These are phyloP conservation scores for Oreochromis spilurus DNA, from an alignment of 2,113 vertebrate species.

Conservation along the genomic window DNA sequence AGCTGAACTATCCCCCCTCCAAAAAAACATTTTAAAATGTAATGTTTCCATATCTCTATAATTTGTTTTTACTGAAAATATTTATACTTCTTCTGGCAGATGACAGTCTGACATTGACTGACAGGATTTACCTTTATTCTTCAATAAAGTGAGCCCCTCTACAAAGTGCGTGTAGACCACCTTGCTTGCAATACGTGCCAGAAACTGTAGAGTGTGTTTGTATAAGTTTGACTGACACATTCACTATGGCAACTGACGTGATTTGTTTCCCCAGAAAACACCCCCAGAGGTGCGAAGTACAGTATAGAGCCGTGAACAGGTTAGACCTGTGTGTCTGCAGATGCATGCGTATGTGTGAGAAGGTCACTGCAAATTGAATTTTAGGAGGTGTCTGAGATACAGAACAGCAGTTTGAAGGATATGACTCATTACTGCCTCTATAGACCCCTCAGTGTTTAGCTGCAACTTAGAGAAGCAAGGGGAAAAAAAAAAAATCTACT, in stretches of 20 bases:
- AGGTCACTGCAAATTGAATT: slow-evolving; percentile 8
- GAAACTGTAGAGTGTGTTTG: slow-evolving; percentile 7
- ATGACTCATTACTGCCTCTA: slow-evolving; percentile 56
- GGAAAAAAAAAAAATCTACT: background rate
- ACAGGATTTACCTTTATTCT: background rate
- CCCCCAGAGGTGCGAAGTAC: slow-evolving; percentile 43
- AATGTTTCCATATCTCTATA: background rate
- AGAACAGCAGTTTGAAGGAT: slow-evolving; percentile 44
- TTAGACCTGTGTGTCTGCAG: slow-evolving; percentile 9
- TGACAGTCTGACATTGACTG: background rate
- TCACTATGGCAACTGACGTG: slow-evolving; percentile 21
- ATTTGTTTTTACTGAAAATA: slow-evolving; percentile 14
- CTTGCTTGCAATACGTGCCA: slow-evolving; percentile 30
- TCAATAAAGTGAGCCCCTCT: background rate
- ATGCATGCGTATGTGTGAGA: background rate
- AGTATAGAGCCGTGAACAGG: slow-evolving; percentile 41
- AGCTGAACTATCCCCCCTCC: background rate
- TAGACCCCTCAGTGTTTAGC: slow-evolving; percentile 6
- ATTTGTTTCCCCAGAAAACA: slow-evolving; percentile 55
- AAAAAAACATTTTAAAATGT: background rate
- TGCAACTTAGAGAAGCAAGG: slow-evolving; percentile 18
- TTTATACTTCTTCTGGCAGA: background rate
- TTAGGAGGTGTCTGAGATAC: slow-evolving; percentile 56
- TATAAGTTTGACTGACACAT: slow-evolving; percentile 17
- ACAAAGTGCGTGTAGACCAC: slow-evolving; percentile 12